Conservation (phyloP, 2,888 invertebrate species). For the Harmothoe impar region DNA sequence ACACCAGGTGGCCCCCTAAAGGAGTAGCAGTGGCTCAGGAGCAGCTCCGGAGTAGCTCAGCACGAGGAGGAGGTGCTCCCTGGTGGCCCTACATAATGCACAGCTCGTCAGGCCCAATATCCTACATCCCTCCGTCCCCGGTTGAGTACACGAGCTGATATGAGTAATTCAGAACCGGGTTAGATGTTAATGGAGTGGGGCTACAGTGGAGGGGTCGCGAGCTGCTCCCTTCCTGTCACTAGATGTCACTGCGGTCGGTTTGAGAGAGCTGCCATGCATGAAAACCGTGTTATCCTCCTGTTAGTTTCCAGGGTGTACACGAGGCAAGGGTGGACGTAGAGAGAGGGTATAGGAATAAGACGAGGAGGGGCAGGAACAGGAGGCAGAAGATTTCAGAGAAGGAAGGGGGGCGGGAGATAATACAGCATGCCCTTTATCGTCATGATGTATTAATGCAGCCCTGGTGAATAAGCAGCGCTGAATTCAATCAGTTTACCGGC, state of each 20-base stretch:
- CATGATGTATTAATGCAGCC: too few relatives aligned
- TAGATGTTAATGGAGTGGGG: conserved; percentile 37
- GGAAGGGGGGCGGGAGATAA: too few relatives aligned
- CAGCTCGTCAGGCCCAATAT: background rate
- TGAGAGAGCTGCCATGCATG: background rate
- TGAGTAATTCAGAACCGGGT: conserved; percentile 49
- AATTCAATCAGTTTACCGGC: too few relatives aligned
- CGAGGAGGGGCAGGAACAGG: too few relatives aligned
- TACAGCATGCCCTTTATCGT: too few relatives aligned
- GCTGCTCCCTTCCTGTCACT: background rate
- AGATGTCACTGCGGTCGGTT: background rate
- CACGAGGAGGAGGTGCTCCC: background rate
- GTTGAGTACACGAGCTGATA: background rate
- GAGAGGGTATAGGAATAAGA: too few relatives aligned
- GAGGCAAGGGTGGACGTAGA: too few relatives aligned
- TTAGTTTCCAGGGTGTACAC: background rate
- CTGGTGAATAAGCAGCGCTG: too few relatives aligned
- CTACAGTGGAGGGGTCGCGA: background rate
- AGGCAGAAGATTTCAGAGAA: too few relatives aligned
- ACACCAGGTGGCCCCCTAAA: background rate
- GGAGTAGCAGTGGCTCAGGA: background rate
- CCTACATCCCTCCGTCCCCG: background rate
- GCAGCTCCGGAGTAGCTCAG: background rate
- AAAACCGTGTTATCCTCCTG: background rate
- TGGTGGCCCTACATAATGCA: conserved; percentile 26